Base-by-base conservation (phyloP, 2,888 invertebrate species). In the Dasypolia templi region DNA sequence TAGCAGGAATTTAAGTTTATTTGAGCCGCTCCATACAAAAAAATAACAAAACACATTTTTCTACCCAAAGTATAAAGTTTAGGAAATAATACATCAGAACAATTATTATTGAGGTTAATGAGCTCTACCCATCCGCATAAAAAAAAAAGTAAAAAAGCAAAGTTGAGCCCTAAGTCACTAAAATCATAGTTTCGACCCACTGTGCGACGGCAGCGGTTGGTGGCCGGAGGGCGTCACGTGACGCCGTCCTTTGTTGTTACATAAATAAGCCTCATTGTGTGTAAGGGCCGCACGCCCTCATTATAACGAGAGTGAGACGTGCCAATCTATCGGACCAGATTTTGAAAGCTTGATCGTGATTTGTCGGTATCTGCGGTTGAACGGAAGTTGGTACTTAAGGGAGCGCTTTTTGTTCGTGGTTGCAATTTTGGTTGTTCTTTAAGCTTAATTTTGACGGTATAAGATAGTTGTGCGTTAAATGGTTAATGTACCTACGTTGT, bases 261-360 rank as follows among this genome's bases (percentile, higher is more conserved):
- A 87, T 83, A 88, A 92, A 93, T 92, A 91, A 92, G 92, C 93
- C 87, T 93, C 91, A 92, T 94, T 93, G 91, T 90, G 89, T 81
- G 72, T 86, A 81, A 88, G 88, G 87, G 85, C 87, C 84, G 81
- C 88, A 82, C 86, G 87, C 90, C 91, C 92, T 93, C 93, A 92
- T 93, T 92, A 93, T 87, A 84, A 79, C 73, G 90, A 90, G 77
- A 72, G 82, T 87, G 86, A 88, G 87, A 92, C 92, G 92, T 93
- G 93, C 91, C 92, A 92, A 91, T 91, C 88, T 89, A 81, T 78
- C 71, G 74, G 58, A 81, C 81, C 74, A 84, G 83, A 79, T 83
- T 86, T 86, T 81, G 83, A 79, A 86, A 82, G 70, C 64, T 76
- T 73, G 77, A 81, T 84, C 72, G 71, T 84, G 75, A 83, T 84